phyloP scores from a whole-genome alignment of 2,113 vertebrate species.

The Syngnathus typhle region DNA sequence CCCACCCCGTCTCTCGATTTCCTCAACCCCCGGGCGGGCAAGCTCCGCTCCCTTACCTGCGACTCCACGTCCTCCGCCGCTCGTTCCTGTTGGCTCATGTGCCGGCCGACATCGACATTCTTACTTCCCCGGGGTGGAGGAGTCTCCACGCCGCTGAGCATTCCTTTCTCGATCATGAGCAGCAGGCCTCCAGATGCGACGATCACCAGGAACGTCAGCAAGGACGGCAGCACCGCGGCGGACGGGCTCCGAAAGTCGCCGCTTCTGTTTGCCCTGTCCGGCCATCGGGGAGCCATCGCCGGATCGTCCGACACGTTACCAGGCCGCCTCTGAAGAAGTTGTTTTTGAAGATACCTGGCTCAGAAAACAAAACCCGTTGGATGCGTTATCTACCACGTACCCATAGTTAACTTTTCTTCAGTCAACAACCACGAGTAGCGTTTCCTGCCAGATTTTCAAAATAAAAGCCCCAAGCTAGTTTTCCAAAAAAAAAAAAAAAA shows the following conservation, averaged over 20 bases:
- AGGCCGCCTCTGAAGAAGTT: background rate
- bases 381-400: constrained; percentile 39
- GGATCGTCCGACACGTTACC: background rate
- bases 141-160: constrained; percentile 82
- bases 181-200: constrained; percentile 90
- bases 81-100: constrained; percentile 11
- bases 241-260: constrained; percentile 40
- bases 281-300: constrained; percentile 53
- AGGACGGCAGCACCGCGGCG: constrained; percentile 80
- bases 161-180: constrained; percentile 92
- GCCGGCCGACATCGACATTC: constrained; percentile 26
- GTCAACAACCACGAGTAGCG: background rate
- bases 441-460: constrained; percentile 30
- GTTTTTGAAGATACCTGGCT: background rate
- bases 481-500: background rate
- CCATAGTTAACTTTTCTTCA: constrained; percentile 32
- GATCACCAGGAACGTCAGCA: constrained; percentile 92
- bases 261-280: constrained; percentile 43
- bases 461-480: constrained; percentile 13
- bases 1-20: too few relatives aligned
- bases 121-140: constrained; percentile 60
- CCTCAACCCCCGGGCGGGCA: background rate
- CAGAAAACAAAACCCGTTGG: background rate
- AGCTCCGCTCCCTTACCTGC: constrained; percentile 59
- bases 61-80: constrained; percentile 67